Evolutionary conservation across 2,888 invertebrate species (phyloP), one percentile per base, ranked within the genome.

Genomic region (Lysandra coridon): DNA sequence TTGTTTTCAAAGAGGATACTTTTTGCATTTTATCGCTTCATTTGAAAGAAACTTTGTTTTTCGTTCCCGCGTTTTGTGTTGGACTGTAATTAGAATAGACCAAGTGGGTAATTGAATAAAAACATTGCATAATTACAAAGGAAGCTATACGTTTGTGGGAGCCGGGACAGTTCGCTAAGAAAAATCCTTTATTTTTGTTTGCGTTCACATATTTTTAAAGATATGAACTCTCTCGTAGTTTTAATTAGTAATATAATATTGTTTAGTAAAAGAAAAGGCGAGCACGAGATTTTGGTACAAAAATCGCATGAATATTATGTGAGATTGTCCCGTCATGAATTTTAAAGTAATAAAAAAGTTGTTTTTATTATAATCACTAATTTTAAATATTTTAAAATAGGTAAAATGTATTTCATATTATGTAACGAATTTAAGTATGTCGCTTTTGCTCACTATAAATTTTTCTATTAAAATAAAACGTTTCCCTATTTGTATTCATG

Each of bases 31-130:
- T 89, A 89, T 88, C 87, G 88, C 88, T 89, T 87, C 77, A 80
- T 80, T 80, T 80, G 78, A 87, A 90, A 90, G 89, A 89, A 87
- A 88, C 87, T 85, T 86, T 86, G 86, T 87, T 85, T 83, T 87
- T 86, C 86, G 86, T 85, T 85, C 88, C 88, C 86, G 86, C 76
- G 37, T 76, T 75, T 76, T 76, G 49, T 75, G 76, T 85, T 87
- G 86, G 84, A 82, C 85, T 86, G 86, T 92, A 92, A 93, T 92
- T 92, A 93, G 89, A 89, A 89, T 87, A 88, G 87, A 87, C 87
- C 88, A 88, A 88, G 87, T 88, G 87, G 87, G 88, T 93, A 91
- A 92, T 92, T 93, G 91, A 92, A 93, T 92, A 91, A 92, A 92
- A 92, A 92, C 91, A 92, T 88, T 91, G 89, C 87, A 91, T 92